Conservation (phyloP, 2,113 vertebrate genomes). For the Microcebus lehilahytsara region DNA sequence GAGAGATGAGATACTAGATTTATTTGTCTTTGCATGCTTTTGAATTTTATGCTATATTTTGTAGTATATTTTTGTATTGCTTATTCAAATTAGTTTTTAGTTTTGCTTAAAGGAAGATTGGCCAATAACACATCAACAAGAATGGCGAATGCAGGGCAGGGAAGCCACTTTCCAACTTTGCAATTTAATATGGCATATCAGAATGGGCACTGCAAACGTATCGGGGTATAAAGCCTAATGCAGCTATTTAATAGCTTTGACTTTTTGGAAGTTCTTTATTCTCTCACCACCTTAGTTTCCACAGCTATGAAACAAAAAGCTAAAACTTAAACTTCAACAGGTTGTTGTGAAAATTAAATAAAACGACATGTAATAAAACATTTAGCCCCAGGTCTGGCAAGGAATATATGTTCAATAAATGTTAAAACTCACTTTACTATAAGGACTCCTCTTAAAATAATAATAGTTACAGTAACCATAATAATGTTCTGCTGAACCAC, state of each 20-base stretch:
- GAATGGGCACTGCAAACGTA: neutral
- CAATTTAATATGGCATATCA: neutral
- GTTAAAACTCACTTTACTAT: neutral
- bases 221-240: neutral
- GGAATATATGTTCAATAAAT: neutral
- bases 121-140: neutral
- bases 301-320: slow-evolving; percentile 35
- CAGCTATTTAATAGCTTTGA: neutral
- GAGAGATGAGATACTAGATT: neutral
- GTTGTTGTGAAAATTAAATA: slow-evolving; percentile 13
- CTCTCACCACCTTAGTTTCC: neutral
- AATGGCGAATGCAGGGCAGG: neutral
- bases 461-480: neutral
- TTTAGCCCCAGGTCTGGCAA: neutral
- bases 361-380: neutral
- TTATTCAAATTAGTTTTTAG: neutral
- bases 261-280: slow-evolving; percentile 36
- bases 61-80: neutral
- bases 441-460: neutral
- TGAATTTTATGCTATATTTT: neutral
- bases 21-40: neutral
- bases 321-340: neutral
- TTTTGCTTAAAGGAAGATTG: neutral
- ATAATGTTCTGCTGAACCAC: neutral
- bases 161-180: neutral